Evolutionary conservation across 1,140 invertebrate species (phyloP).

Genomic region (Aricia agestis): DNA sequence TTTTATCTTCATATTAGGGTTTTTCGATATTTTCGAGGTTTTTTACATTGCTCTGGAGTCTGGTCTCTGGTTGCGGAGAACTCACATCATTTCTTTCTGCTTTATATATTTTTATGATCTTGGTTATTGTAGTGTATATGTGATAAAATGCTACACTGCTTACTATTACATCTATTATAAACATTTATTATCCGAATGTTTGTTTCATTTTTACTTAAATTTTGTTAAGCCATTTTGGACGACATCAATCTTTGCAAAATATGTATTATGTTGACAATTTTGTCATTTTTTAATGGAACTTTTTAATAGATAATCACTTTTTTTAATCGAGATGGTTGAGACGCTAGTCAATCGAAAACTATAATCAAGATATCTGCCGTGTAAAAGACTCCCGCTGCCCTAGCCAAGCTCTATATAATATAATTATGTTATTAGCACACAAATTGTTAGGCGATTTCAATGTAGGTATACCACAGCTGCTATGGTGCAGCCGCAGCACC

Average conservation of each 20-base stretch:
- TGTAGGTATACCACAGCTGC: too few species aligned
- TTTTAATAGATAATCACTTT: neutral
- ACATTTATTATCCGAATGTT: neutral
- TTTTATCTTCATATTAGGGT: too few species aligned
- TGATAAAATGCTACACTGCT: conserved; percentile 17
- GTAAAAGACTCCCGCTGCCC: too few species aligned
- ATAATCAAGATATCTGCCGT: too few species aligned
- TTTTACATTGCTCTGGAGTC: too few species aligned
- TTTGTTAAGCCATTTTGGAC: neutral
- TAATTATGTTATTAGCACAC: too few species aligned
- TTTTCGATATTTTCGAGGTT: too few species aligned
- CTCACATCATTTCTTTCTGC: neutral
- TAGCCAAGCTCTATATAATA: too few species aligned
- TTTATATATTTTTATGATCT: neutral
- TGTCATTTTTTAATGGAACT: neutral
- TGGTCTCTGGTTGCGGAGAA: neutral
- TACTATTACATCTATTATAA: conserved; percentile 9
- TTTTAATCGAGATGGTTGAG: too few species aligned
- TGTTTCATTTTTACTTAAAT: conserved; percentile 9
- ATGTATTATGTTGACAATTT: neutral
- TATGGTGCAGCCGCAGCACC: too few species aligned
- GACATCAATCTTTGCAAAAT: neutral
- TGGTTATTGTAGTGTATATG: conserved; percentile 15
- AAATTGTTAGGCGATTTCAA: too few species aligned
- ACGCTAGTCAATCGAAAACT: too few species aligned